Evolutionary conservation across 1,140 invertebrate species (phyloP), one percentile per base, ranked within the genome.

Genomic region (Drosophila sproati): DNA sequence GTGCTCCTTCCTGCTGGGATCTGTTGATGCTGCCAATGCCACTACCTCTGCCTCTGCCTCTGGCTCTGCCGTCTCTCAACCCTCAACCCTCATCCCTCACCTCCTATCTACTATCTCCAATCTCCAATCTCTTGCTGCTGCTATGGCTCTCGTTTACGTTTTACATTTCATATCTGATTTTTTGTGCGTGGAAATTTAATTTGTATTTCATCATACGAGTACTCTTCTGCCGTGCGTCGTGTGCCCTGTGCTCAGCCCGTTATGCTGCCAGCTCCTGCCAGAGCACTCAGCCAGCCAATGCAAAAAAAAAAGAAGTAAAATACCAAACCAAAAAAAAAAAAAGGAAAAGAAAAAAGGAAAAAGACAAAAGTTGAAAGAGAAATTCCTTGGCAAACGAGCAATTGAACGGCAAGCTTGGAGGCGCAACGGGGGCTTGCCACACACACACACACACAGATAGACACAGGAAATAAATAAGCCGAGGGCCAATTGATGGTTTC

Each of bases 91-190:
- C 20, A n/a, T 43, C 39, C 10, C 39, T 4, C 2, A n/a, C n/a
- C 37, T 41, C 39, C 29, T 45, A 60, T 41, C 63, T 43, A 31
- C 32, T 54, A 56, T 48, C 4, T 20, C 43, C n/a, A 41, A 43
- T 10, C 34, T 28, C 31, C 51, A 45, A 28, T 71, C 37, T 10
- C 37, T 12, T 8, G 12, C 8, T 43, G 2, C 10, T 43, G 10
- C 12, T 28, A 0, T 39, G 61, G 55, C 48, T 59, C 61, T 54
- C 64, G 73, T 67, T 20, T 77, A 78, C 82, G 79, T 71, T 87
- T 87, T 87, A 83, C 82, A 88, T 88, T 87, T 87, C 83, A 88
- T 83, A 88, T 88, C 83, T 88, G 82, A 86, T 88, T 86, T 83
- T 81, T 79, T 74, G 59, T 74, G 78, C 75, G 57, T 82, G 77